Percentiles rank a stretch among this genome's conserved stretches.
phyloP scores from a whole-genome alignment of 1,140 invertebrate genomes.

The Bombus pascuorum region DNA sequence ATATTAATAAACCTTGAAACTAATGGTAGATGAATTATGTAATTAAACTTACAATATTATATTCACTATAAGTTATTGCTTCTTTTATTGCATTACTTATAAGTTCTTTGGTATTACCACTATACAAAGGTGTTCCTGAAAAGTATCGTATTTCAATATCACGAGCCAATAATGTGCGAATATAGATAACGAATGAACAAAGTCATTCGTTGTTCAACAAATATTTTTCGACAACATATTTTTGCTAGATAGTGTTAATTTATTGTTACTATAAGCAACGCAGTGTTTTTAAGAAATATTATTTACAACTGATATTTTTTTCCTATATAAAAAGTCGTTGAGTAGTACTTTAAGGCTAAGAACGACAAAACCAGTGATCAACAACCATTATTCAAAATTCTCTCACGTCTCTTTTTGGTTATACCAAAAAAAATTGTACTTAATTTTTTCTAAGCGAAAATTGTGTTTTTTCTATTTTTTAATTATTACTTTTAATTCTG shows the following conservation, averaged over 20 bases:
- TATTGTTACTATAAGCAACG: not conserved
- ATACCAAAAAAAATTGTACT: not conserved
- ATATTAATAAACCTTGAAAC: not conserved
- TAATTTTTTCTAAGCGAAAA: not conserved
- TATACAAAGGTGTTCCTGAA: constrained; percentile 85
- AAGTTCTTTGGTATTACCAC: constrained; percentile 81
- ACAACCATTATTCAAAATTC: not conserved
- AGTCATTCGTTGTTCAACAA: not conserved
- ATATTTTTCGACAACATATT: not conserved
- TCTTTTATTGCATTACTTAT: constrained; percentile 84
- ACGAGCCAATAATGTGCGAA: not conserved
- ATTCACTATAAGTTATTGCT: constrained; percentile 84
- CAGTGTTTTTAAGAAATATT: not conserved
- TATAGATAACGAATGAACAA: not conserved
- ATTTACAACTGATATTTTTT: constrained; percentile 2
- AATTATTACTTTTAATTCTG: too few relatives aligned
- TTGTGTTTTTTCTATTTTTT: not conserved
- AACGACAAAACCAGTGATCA: not conserved
- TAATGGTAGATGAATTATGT: not conserved
- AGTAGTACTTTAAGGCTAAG: not conserved
- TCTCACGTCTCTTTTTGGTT: not conserved
- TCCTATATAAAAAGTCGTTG: not conserved
- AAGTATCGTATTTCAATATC: constrained; percentile 45
- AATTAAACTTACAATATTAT: constrained; percentile 82
- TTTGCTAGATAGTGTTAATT: not conserved